Evolutionary conservation across 2,113 vertebrate genomes (phyloP).

Genomic region (Delphinapterus leucas): DNA sequence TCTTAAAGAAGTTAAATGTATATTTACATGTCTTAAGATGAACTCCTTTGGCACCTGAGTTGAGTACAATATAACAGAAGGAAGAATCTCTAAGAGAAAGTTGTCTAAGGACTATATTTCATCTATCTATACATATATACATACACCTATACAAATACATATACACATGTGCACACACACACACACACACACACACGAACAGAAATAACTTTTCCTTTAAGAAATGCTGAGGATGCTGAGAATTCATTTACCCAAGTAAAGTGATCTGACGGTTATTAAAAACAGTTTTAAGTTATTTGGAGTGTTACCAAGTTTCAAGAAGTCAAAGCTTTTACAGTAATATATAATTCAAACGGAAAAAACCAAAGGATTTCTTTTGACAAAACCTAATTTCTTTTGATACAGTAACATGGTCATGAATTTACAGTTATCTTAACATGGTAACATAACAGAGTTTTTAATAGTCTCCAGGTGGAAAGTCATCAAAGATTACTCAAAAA

Average conservation of each 20-base stretch:
- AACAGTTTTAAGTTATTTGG: not conserved
- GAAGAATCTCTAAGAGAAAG: conserved; percentile 29
- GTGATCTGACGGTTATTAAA: not conserved
- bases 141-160: conserved; percentile 36
- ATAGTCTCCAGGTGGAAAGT: not conserved
- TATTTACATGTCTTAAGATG: conserved; percentile 35
- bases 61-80: conserved; percentile 38
- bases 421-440: not conserved
- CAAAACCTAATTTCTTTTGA: conserved; percentile 12
- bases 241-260: conserved; percentile 45
- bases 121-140: conserved; percentile 39
- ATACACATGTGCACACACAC: not conserved
- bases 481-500: not conserved
- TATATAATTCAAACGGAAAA: not conserved
- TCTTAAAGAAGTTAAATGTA: not conserved
- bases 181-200: not conserved
- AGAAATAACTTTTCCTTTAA: conserved; percentile 33
- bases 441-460: not conserved
- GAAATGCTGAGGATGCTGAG: not conserved
- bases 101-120: conserved; percentile 23
- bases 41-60: conserved; percentile 71
- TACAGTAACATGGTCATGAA: not conserved
- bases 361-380: not conserved
- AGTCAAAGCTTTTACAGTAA: not conserved
- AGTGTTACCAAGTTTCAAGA: conserved; percentile 23